phyloP scores from a whole-genome alignment of 2,888 invertebrate genomes.

The Muscina levida region DNA sequence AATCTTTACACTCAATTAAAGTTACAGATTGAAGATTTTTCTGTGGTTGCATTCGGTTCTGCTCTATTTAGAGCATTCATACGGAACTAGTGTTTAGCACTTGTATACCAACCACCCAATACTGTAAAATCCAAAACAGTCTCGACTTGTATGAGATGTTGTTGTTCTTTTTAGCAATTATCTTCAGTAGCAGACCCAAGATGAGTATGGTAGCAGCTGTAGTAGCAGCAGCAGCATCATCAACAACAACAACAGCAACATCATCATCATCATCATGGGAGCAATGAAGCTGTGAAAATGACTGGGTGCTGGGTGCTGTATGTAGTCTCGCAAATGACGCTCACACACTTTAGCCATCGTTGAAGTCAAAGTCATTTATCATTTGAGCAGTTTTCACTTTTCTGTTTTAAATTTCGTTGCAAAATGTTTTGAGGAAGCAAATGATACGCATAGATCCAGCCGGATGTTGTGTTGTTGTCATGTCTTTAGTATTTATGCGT shows the following conservation, averaged over 20 bases:
- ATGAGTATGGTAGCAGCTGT: background rate
- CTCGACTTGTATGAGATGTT: no score
- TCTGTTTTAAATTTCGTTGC: background rate
- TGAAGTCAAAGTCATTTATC: constrained; percentile 42
- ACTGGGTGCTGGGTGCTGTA: no score
- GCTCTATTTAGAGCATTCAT: constrained; percentile 7
- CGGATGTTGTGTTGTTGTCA: background rate
- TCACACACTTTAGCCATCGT: background rate
- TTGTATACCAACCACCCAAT: constrained; percentile 2
- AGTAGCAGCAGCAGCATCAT: background rate
- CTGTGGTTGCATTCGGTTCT: constrained; percentile 37
- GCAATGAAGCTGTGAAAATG: no score
- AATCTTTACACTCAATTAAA: constrained; percentile 45
- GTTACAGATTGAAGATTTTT: constrained; percentile 42
- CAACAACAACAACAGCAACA: no score
- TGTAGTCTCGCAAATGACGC: background rate
- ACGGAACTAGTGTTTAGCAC: constrained; percentile 1
- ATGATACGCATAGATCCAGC: constrained; percentile 25
- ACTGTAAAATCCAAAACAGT: constrained; percentile 6
- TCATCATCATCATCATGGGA: no score
- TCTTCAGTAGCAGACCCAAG: constrained; percentile 9
- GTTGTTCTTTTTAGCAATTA: constrained; percentile 31
- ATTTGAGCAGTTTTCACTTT: constrained; percentile 38
- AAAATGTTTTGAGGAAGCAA: background rate
- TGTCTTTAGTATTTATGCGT: constrained; percentile 1